Evolutionary conservation across 1,140 invertebrate species (phyloP), one percentile per base, ranked within the genome.

Genomic region (Brachystomella parvula): DNA sequence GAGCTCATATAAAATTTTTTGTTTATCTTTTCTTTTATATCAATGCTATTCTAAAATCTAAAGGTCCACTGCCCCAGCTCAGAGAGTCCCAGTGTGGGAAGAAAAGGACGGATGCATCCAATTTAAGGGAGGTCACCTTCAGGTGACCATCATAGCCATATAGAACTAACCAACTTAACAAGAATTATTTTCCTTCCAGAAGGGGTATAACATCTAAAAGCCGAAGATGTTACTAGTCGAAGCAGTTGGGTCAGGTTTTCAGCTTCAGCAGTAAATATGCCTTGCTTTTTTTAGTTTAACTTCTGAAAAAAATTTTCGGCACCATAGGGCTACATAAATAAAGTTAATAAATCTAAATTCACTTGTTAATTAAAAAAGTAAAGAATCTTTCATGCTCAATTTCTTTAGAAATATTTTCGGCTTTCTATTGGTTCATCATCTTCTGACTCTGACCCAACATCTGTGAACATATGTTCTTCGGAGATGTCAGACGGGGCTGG

Each of bases 401-500:
- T 61, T 47, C 6, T 24, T 67, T 39, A 47, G 9, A 21, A 47
- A 44, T 39, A 9, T 17, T 56, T 67, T 0, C n/a, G 24, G n/a
- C 24, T 31, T 47, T 39, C 35, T 19, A 39, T 39, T 39, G 35
- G 19, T 39, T 39, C 35, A 9, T 39, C 19, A 19, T 39, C 35
- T 39, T 39, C 35, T 39, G 35, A 39, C 6, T 39, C 35, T 39
- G 35, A 39, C 19, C 19, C 35, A 39, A 39, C 35, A 39, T 39
- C 35, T 6, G 35, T 9, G 19, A 39, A 39, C 35, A 39, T 39
- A 19, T 39, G 6, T 9, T 39, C 35, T 39, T 39, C 35, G 6
- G 35, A 39, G 19, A 39, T 39, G 19, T 39, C 35, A 9, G 35
- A 39, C 35, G 35, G 35, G 6, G 67, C 64, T n/a, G 67, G 67